These are phyloP conservation scores for Plagodis pulveraria DNA, from an alignment of 2,888 invertebrate species.

Conservation along the genomic window DNA sequence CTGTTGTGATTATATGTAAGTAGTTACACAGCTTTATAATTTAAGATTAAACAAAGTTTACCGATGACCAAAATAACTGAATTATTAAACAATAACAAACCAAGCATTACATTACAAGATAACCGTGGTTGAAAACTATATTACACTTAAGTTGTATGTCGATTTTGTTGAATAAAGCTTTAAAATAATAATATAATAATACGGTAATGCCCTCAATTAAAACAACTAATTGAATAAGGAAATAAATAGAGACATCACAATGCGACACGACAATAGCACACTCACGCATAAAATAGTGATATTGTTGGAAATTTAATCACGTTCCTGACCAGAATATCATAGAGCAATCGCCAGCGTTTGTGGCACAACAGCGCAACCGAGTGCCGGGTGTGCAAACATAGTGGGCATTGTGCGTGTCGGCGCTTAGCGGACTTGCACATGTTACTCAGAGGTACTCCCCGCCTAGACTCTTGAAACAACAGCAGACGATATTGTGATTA, in stretches of 20 bases:
- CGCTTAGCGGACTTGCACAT: constrained; percentile 57
- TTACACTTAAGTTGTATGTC: no score
- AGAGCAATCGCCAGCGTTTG: constrained; percentile 54
- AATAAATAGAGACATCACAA: constrained; percentile 35
- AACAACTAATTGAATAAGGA: constrained; percentile 21
- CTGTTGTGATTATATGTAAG: no score
- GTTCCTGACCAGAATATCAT: constrained; percentile 58
- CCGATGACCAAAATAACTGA: no score
- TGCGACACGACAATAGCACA: constrained; percentile 35
- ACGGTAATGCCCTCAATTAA: constrained; percentile 13
- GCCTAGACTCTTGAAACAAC: constrained; percentile 26
- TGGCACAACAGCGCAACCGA: constrained; percentile 53
- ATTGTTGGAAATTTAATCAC: constrained; percentile 67
- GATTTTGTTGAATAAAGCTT: no score
- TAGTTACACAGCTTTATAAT: no score
- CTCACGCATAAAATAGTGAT: constrained; percentile 49
- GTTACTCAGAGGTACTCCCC: constrained; percentile 61
- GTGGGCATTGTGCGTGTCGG: constrained; percentile 71
- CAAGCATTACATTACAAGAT: no score
- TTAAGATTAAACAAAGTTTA: no score
- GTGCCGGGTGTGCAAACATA: constrained; percentile 61
- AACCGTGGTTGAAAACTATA: no score
- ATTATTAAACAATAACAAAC: no score
- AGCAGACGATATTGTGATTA: no score
- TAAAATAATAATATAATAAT: no score